phyloP scores from a whole-genome alignment of 2,797 vertebrate species.

The Rhadinocentrus ornatus region DNA sequence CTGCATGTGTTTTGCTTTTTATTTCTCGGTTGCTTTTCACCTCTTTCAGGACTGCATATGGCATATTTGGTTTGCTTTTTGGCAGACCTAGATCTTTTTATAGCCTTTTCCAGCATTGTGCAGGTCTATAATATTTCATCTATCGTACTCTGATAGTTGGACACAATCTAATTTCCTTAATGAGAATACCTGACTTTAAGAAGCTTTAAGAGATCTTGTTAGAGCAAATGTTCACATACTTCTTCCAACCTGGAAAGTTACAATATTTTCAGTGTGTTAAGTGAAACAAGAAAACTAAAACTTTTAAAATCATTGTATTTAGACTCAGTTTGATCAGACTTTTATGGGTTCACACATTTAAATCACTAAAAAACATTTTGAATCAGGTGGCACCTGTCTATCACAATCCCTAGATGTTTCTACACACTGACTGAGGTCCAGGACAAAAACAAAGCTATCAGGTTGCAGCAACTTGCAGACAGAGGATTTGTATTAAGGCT shows the following conservation, averaged over 20 bases:
- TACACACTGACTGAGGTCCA: too few relatives aligned
- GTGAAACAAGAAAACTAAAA: background rate
- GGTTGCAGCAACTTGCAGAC: too few relatives aligned
- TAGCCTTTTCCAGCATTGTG: background rate
- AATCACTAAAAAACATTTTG: background rate
- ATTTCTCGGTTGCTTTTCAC: background rate
- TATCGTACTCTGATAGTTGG: background rate
- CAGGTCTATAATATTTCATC: background rate
- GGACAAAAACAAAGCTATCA: too few relatives aligned
- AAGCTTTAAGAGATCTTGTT: constrained; percentile 8
- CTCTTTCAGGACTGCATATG: background rate
- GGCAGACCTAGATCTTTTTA: constrained; percentile 11
- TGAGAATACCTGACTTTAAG: constrained; percentile 11
- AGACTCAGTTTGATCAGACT: constrained; percentile 3
- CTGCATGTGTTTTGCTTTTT: background rate
- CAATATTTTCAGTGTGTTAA: background rate
- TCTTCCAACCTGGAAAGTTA: too few relatives aligned
- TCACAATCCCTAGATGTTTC: background rate
- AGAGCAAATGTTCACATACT: background rate
- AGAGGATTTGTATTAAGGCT: background rate
- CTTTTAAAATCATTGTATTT: background rate
- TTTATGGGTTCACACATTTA: background rate
- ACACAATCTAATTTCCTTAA: background rate
- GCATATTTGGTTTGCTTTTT: background rate
- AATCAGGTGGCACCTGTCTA: background rate